phyloP scores from a whole-genome alignment of 2,797 vertebrate species.

The Arnoldichthys spilopterus region DNA sequence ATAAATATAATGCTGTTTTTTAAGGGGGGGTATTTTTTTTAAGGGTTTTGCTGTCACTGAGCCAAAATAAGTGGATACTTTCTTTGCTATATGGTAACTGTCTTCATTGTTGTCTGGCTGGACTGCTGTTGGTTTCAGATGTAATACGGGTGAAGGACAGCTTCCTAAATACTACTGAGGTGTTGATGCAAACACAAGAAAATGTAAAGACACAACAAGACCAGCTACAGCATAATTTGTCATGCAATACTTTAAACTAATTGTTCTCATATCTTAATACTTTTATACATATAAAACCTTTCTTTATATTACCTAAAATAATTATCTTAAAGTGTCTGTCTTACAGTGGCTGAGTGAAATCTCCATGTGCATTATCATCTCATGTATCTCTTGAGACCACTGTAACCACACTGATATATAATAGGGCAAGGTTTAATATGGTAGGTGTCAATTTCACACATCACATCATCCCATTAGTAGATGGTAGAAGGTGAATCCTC shows the following conservation, averaged over 20 bases:
- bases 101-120: no score
- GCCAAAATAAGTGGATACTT: not conserved
- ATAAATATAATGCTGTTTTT: no score
- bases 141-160: not conserved
- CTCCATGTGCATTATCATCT: not conserved
- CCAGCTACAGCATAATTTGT: not conserved
- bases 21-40: no score
- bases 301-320: no score
- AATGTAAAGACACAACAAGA: not conserved
- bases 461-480: not conserved
- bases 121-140: not conserved
- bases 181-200: not conserved
- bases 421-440: not conserved
- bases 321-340: not conserved
- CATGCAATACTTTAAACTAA: no score
- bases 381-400: not conserved
- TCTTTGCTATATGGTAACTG: no score
- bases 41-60: not conserved
- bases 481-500: not conserved
- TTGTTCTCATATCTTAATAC: no score
- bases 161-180: not conserved
- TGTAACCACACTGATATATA: not conserved
- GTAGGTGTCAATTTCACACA: not conserved
- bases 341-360: not conserved
- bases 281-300: no score